phyloP scores from a whole-genome alignment of 35 echinoderm and acorn worm genomes.

The Ophiothrix spiculata region DNA sequence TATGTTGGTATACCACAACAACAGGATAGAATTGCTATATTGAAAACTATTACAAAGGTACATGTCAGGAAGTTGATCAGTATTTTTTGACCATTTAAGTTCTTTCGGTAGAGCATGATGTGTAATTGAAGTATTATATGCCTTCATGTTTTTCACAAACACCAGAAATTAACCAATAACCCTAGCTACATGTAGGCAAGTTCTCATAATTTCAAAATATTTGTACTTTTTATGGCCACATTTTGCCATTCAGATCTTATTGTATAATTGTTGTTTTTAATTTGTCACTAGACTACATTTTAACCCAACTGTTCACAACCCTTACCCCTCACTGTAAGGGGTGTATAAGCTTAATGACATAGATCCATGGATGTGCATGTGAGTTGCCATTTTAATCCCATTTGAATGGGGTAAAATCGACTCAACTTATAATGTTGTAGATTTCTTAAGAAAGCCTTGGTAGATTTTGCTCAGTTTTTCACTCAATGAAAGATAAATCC shows the following conservation, averaged over 20 bases:
- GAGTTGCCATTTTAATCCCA: too few species aligned
- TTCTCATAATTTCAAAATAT: not conserved
- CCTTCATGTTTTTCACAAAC: too few species aligned
- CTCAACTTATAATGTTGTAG: too few species aligned
- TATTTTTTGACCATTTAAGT: not conserved
- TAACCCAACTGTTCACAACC: too few species aligned
- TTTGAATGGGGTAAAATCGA: too few species aligned
- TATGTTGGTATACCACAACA: constrained; percentile 88
- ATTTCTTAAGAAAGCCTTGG: too few species aligned
- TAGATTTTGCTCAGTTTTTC: too few species aligned
- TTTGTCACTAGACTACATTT: too few species aligned
- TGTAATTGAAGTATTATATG: not conserved
- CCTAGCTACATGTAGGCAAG: not conserved
- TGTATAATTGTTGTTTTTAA: too few species aligned
- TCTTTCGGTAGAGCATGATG: not conserved
- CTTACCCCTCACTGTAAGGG: too few species aligned
- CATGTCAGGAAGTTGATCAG: not conserved
- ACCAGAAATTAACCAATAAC: not conserved
- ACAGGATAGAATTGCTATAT: constrained; percentile 71
- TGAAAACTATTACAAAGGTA: constrained; percentile 95
- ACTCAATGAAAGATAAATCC: not conserved
- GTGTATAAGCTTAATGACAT: too few species aligned
- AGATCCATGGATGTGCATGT: too few species aligned
- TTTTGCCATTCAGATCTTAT: not conserved
- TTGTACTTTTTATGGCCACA: not conserved